These are phyloP conservation scores for Brachymystax lenok DNA, from an alignment of 2,797 vertebrate genomes.

Conservation along the genomic window DNA sequence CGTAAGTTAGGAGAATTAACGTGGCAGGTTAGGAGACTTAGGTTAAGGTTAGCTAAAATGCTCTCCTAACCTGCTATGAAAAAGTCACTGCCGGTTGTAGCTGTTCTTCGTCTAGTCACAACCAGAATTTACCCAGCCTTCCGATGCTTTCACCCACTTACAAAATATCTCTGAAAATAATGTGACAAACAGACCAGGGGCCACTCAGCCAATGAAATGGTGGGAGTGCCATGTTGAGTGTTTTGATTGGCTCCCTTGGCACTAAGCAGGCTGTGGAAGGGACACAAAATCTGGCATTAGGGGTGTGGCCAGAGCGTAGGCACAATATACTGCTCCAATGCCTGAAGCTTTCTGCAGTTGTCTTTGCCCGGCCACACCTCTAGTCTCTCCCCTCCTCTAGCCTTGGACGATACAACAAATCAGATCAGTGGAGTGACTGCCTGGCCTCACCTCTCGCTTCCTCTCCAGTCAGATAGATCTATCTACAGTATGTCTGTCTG, in stretches of 20 bases:
- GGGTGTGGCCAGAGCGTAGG: conserved; percentile 53
- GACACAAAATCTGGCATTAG: conserved; percentile 57
- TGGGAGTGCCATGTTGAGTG: conserved; percentile 70
- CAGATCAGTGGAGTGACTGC: conserved; percentile 43
- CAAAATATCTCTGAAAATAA: conserved; percentile 51
- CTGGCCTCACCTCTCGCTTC: conserved; percentile 58
- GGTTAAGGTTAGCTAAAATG: too few relatives aligned
- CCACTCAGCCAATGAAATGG: conserved; percentile 72
- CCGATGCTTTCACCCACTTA: conserved; percentile 21
- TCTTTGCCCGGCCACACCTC: background rate
- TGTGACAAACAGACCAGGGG: conserved; percentile 66
- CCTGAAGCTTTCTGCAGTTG: conserved; percentile 46
- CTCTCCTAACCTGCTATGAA: too few relatives aligned
- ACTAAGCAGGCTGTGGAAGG: conserved; percentile 62
- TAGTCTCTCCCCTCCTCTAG: conserved; percentile 32
- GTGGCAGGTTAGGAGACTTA: too few relatives aligned
- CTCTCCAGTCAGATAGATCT: conserved; percentile 16
- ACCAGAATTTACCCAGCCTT: conserved; percentile 28
- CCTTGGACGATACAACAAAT: conserved; percentile 53
- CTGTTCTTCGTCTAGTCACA: conserved; percentile 14
- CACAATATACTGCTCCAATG: conserved; percentile 48
- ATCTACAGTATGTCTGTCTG: conserved; percentile 22
- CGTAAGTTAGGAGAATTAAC: too few relatives aligned
- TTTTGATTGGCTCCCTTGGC: conserved; percentile 62
- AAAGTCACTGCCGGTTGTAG: background rate